phyloP scores from a whole-genome alignment of 2,113 vertebrate species.

The Pelodiscus sinensis region DNA sequence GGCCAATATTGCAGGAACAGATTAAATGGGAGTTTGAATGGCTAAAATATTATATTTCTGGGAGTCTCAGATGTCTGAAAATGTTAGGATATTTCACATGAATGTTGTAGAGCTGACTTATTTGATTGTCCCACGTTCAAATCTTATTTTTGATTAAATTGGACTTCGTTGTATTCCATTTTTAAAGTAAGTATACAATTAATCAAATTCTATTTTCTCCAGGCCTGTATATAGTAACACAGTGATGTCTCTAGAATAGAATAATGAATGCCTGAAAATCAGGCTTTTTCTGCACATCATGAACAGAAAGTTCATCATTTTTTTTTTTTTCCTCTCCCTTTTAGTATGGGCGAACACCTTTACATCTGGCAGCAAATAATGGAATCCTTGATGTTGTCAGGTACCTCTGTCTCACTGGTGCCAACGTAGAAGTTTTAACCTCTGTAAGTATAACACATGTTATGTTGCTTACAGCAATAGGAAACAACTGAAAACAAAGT shows the following conservation, averaged over 20 bases:
- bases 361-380: slow-evolving; percentile 93
- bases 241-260: not conserved
- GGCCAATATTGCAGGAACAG: not conserved
- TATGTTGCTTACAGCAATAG: not conserved
- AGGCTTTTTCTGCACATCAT: not conserved
- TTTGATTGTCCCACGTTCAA: not conserved
- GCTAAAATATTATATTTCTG: not conserved
- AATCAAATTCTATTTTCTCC: not conserved
- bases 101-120: not conserved
- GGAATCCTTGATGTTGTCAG: slow-evolving; percentile 94
- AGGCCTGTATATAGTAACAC: not conserved
- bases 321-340: not conserved
- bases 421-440: slow-evolving; percentile 90
- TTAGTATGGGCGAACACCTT: slow-evolving; percentile 91
- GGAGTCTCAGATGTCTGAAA: not conserved
- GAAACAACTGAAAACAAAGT: fast-evolving
- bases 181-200: not conserved
- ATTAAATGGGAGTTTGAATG: no score
- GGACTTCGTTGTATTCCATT: not conserved
- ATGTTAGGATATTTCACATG: not conserved
- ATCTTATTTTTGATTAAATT: not conserved
- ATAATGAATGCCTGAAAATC: not conserved
- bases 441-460: slow-evolving; percentile 80
- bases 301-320: not conserved
- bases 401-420: slow-evolving; percentile 91